Conservation (phyloP, 2,888 invertebrate genomes). For the Tetanocera ferruginea region DNA sequence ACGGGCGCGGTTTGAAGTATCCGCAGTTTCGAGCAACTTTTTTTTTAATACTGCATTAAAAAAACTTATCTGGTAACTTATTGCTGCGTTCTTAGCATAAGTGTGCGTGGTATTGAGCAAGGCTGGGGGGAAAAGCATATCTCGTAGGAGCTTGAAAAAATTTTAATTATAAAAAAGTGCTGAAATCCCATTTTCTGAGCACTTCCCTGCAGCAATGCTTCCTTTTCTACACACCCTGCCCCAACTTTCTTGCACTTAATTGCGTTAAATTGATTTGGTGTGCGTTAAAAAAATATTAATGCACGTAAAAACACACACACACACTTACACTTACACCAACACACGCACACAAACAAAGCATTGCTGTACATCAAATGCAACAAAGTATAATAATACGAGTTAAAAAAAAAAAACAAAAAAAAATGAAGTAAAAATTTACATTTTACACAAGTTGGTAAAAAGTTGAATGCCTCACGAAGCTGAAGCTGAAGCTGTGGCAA, state of each 20-base stretch:
- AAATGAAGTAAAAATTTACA: not conserved
- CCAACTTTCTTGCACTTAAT: not conserved
- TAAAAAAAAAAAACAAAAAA: not conserved
- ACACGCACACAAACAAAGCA: not conserved
- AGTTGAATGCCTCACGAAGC: not conserved
- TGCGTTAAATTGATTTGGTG: conserved; percentile 10
- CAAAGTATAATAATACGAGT: not conserved
- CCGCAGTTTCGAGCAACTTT: no score
- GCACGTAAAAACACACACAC: conserved; percentile 12
- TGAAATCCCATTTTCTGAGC: not conserved
- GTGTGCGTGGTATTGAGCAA: not conserved
- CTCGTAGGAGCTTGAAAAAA: not conserved
- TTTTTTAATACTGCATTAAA: no score
- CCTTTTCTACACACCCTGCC: not conserved
- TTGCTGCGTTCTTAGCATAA: no score
- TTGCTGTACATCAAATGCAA: not conserved
- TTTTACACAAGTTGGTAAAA: not conserved
- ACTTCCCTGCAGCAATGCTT: not conserved
- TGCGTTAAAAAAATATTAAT: conserved; percentile 15
- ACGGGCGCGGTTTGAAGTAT: no score
- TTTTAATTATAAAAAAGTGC: not conserved
- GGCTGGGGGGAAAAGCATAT: not conserved
- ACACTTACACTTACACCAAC: not conserved
- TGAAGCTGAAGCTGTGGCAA: conserved; percentile 3
- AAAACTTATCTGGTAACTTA: no score